These are phyloP conservation scores for Heterochromis multidens DNA, from an alignment of 2,113 vertebrate species.

Conservation along the genomic window DNA sequence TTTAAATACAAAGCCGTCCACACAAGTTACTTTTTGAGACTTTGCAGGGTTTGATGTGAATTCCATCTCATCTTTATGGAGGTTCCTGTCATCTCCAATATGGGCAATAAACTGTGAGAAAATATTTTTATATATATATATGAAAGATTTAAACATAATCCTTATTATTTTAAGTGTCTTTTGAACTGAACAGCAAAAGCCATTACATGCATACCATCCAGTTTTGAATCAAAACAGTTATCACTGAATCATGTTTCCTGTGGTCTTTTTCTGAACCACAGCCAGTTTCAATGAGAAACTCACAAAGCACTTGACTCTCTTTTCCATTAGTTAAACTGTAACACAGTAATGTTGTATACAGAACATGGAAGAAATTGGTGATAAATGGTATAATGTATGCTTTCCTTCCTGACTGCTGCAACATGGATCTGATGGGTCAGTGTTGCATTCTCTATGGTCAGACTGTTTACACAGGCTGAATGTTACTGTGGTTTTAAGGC, in stretches of 20 bases:
- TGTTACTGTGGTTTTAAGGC: constrained; percentile 17
- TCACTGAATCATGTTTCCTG: not conserved
- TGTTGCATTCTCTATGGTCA: not conserved
- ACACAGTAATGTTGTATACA: not conserved
- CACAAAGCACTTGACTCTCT: not conserved
- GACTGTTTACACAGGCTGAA: constrained; percentile 8
- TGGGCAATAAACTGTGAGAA: constrained; percentile 20
- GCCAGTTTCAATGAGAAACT: not conserved
- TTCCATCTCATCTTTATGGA: not conserved
- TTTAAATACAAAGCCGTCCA: constrained; percentile 6
- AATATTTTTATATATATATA: not conserved
- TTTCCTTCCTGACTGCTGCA: constrained; percentile 11
- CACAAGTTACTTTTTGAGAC: not conserved
- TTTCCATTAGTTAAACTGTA: not conserved
- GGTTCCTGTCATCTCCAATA: not conserved
- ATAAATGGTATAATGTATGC: not conserved
- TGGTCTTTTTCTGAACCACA: not conserved
- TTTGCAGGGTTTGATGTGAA: constrained; percentile 2
- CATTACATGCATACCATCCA: not conserved
- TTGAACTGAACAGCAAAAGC: not conserved
- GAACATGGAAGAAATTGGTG: not conserved
- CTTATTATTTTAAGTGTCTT: not conserved
- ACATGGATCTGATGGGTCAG: not conserved
- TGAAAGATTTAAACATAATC: not conserved
- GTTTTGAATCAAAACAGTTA: not conserved